A percentile compares a stretch with the other conserved stretches of the same genome.
Evolutionary conservation across 1,140 invertebrate species (phyloP).

Genomic region (Bactericera cockerelli): DNA sequence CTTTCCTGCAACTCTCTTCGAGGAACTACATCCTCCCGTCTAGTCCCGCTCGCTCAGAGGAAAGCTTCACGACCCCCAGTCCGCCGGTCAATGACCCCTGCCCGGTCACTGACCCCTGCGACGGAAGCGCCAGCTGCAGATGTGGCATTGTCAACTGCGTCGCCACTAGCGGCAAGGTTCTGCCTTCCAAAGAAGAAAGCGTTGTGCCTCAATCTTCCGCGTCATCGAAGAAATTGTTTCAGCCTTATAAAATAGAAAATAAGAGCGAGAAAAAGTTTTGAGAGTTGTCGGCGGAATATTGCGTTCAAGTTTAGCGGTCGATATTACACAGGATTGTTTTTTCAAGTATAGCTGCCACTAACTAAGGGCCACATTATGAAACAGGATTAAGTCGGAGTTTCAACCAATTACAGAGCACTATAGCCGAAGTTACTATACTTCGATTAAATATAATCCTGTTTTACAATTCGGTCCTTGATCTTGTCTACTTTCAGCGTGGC

Average conservation of each 20-base stretch:
- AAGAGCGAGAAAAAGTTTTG: conserved; percentile 39
- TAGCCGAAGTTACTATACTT: too few relatives aligned
- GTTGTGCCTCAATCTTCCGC: too few relatives aligned
- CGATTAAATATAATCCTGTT: too few relatives aligned
- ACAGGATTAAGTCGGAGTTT: too few relatives aligned
- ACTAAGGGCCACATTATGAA: too few relatives aligned
- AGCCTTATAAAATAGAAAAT: conserved; percentile 25
- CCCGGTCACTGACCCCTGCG: conserved; percentile 29
- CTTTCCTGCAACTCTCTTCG: conserved; percentile 8
- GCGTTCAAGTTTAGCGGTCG: too few relatives aligned
- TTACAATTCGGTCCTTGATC: too few relatives aligned
- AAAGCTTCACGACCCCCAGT: conserved; percentile 18
- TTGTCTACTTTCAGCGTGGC: too few relatives aligned
- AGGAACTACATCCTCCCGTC: conserved; percentile 20
- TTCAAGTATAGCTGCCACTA: too few relatives aligned
- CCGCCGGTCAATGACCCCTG: conserved; percentile 31
- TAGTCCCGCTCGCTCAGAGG: conserved; percentile 18
- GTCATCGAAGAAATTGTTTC: not conserved
- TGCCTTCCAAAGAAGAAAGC: not conserved
- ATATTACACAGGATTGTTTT: too few relatives aligned
- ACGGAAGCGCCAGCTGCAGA: conserved; percentile 25
- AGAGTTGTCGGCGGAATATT: not conserved
- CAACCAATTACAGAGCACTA: too few relatives aligned
- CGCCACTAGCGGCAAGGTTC: conserved; percentile 14
- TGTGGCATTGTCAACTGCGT: conserved; percentile 26